phyloP scores from a whole-genome alignment of 2,888 invertebrate species.

The Troglohyphantes excavatus region DNA sequence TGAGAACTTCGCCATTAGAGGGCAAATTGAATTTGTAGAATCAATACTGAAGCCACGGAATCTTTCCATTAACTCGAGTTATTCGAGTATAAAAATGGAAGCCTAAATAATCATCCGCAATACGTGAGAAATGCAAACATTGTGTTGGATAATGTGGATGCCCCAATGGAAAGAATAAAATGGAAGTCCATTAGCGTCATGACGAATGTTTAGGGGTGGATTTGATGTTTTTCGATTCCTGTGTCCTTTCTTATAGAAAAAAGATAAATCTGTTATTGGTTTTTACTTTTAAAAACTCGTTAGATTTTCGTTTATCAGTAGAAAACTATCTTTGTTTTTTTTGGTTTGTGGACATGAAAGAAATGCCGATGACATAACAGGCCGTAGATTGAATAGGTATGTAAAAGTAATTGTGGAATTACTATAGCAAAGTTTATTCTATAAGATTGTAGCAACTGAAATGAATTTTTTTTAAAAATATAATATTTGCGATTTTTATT shows the following conservation, averaged over 20 bases:
- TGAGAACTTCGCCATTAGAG: conserved; percentile 18
- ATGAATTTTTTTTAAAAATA: too few species aligned
- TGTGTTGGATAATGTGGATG: conserved; percentile 21
- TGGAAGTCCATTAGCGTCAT: conserved; percentile 28
- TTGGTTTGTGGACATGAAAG: background rate
- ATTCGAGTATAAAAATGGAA: conserved; percentile 37
- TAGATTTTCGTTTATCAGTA: conserved; percentile 35
- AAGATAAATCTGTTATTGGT: conserved; percentile 19
- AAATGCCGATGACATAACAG: background rate
- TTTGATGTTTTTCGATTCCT: conserved; percentile 17
- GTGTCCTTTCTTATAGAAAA: conserved; percentile 4
- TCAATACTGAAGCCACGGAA: conserved; percentile 24
- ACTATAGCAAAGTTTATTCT: too few species aligned
- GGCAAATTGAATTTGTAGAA: conserved; percentile 34
- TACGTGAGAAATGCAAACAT: conserved; percentile 40
- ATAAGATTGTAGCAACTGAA: too few species aligned
- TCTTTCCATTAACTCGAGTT: conserved; percentile 24
- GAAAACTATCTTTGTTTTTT: background rate
- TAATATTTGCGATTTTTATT: too few species aligned
- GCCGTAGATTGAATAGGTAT: background rate
- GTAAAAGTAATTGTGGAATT: too few species aligned
- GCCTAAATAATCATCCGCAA: conserved; percentile 40
- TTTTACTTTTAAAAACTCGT: conserved; percentile 24
- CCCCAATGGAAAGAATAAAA: background rate
- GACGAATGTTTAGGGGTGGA: conserved; percentile 6